A percentile compares a stretch with the other conserved stretches of the same genome.
Evolutionary conservation across 2,113 vertebrate genomes (phyloP).

Genomic region (Jaculus jaculus): DNA sequence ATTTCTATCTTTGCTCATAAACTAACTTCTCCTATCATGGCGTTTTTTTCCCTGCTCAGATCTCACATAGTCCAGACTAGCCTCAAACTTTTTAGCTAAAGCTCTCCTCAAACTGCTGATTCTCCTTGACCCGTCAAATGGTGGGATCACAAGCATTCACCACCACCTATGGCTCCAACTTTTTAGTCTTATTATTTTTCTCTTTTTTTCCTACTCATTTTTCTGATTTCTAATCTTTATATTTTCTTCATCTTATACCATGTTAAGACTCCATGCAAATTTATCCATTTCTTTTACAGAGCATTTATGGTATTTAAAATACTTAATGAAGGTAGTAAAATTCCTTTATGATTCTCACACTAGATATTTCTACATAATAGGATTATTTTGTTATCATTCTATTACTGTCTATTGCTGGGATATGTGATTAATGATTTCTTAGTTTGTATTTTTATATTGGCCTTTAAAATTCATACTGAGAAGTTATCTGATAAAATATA

Average conservation of each 20-base stretch:
- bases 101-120: not conserved
- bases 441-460: constrained; percentile 23
- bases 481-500: constrained; percentile 43
- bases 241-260: not conserved
- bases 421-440: not conserved
- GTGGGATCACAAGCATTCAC: not conserved
- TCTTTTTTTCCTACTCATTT: not conserved
- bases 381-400: constrained; percentile 36
- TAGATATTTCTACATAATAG: not conserved
- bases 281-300: constrained; percentile 37
- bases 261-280: constrained; percentile 14
- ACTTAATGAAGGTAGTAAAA: constrained; percentile 27
- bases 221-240: constrained; percentile 17
- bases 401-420: not conserved
- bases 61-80: not conserved
- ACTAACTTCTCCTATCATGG: not conserved
- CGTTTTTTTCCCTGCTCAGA: not conserved
- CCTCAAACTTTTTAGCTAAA: not conserved
- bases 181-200: constrained; percentile 8
- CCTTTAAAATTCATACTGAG: constrained; percentile 41
- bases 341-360: not conserved
- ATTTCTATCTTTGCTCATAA: not conserved
- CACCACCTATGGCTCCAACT: not conserved
- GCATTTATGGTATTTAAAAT: constrained; percentile 22
- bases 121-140: not conserved